These are phyloP conservation scores for Notospermus geniculatus DNA, from an alignment of 1,140 invertebrate genomes.

Conservation along the genomic window DNA sequence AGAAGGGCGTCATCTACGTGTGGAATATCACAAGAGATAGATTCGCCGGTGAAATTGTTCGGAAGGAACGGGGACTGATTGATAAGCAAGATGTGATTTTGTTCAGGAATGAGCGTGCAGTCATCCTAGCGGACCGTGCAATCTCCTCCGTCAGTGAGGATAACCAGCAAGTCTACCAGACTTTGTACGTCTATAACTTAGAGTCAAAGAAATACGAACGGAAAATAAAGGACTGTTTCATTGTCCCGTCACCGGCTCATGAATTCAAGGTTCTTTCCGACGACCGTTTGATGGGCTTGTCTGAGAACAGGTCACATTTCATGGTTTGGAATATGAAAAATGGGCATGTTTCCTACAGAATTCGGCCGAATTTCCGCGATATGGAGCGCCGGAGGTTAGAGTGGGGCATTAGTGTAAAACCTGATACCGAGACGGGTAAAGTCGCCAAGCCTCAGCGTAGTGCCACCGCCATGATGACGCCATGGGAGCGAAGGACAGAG, in stretches of 20 bases:
- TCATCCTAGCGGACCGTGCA: constrained; percentile 47
- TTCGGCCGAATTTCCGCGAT: constrained; percentile 41
- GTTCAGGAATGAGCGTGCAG: constrained; percentile 39
- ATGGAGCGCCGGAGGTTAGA: constrained; percentile 27
- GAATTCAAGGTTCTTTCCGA: constrained; percentile 48
- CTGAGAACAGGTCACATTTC: constrained; percentile 47
- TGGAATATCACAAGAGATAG: constrained; percentile 50
- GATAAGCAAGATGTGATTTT: constrained; percentile 43
- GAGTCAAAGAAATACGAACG: constrained; percentile 38
- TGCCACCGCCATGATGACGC: constrained; percentile 38
- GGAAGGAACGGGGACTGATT: constrained; percentile 42
- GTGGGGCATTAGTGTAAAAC: constrained; percentile 11
- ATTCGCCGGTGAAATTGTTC: constrained; percentile 34
- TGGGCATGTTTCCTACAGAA: constrained; percentile 40
- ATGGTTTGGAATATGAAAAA: constrained; percentile 47
- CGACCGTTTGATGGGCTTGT: constrained; percentile 43
- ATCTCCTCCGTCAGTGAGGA: constrained; percentile 37
- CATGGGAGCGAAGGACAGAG: constrained; percentile 47
- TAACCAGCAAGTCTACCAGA: constrained; percentile 44
- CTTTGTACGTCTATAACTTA: constrained; percentile 45
- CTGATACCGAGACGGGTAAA: not conserved
- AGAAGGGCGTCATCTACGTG: constrained; percentile 47
- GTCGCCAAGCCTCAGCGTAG: constrained; percentile 9
- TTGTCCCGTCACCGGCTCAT: constrained; percentile 44
- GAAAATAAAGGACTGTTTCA: constrained; percentile 43